phyloP scores from a whole-genome alignment of 2,113 vertebrate genomes.

The Hippolais icterina region DNA sequence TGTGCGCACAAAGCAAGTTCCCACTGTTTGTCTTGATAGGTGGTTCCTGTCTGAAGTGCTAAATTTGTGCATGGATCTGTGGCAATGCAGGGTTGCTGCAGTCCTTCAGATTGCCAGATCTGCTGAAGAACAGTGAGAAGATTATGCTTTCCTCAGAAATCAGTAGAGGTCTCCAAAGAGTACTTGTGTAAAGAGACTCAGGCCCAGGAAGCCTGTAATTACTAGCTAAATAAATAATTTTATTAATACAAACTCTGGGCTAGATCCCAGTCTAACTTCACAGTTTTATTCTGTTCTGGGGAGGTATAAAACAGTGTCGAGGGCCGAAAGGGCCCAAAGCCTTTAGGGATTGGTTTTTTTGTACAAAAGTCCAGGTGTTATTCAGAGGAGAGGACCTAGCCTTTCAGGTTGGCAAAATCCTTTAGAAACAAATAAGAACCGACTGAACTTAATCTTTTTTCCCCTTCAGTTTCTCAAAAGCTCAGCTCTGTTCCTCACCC shows the following conservation, averaged over 20 bases:
- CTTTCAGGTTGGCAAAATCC: neutral
- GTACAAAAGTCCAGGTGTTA: neutral
- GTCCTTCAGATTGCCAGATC: neutral
- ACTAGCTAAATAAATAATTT: constrained; percentile 48
- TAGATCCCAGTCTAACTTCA: neutral
- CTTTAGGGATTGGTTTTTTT: neutral
- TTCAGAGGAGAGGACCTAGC: neutral
- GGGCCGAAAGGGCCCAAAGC: neutral
- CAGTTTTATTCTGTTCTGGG: neutral
- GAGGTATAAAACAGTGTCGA: constrained; percentile 15
- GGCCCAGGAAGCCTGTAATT: constrained; percentile 8
- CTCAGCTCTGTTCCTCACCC: neutral
- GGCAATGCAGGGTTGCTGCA: neutral
- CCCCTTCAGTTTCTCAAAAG: neutral
- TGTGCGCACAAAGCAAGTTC: neutral
- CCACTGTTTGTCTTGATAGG: neutral
- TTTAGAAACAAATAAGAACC: constrained; percentile 29
- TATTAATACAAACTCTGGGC: constrained; percentile 34
- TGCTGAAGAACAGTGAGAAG: neutral
- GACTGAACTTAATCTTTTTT: neutral
- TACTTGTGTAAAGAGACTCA: neutral
- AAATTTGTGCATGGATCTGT: neutral
- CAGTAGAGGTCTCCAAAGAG: neutral
- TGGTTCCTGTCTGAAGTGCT: neutral
- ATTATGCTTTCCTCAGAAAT: neutral